phyloP scores from a whole-genome alignment of 2,113 vertebrate species.

The Barnardius zonarius region DNA sequence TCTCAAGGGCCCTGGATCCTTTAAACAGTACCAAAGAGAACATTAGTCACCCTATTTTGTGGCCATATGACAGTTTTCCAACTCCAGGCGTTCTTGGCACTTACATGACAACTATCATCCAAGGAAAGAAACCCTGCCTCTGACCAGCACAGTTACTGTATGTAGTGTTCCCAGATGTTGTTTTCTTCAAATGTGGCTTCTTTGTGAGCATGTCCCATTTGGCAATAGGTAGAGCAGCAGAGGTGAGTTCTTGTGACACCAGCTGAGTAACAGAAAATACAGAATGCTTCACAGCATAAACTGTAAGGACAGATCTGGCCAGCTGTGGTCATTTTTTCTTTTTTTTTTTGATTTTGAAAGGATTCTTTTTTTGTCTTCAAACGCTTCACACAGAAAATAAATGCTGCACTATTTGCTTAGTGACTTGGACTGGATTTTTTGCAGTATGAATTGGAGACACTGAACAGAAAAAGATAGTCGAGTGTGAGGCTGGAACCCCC shows the following conservation, averaged over 20 bases:
- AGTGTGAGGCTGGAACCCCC: background rate
- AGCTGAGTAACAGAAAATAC: background rate
- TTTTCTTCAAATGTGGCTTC: constrained; percentile 8
- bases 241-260: background rate
- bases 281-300: background rate
- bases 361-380: background rate
- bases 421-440: background rate
- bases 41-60: background rate
- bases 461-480: background rate
- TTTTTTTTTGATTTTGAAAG: background rate
- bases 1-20: background rate
- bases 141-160: constrained; percentile 12
- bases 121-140: background rate
- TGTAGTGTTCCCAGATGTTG: constrained; percentile 31
- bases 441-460: background rate
- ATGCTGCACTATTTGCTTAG: background rate
- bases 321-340: too few relatives aligned
- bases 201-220: background rate
- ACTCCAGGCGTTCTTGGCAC: background rate
- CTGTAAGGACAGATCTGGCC: background rate
- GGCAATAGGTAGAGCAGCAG: background rate
- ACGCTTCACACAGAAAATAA: background rate
- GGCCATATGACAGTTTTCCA: background rate
- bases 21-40: background rate
- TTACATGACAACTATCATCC: background rate